These are phyloP conservation scores for Myotis lucifugus DNA, from an alignment of 2,113 vertebrate species.

Conservation along the genomic window DNA sequence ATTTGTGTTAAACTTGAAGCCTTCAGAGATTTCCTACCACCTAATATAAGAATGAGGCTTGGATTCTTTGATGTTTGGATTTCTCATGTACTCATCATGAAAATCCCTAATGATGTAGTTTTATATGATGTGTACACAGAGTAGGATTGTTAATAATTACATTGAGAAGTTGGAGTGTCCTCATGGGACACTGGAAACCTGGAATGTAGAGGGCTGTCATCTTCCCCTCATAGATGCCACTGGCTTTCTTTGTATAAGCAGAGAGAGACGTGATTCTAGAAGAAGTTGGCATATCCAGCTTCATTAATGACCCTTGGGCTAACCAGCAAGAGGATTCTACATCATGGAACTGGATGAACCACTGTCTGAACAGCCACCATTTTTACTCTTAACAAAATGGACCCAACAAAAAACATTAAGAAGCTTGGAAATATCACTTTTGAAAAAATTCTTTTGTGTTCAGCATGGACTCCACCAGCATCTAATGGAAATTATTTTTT, in stretches of 20 bases:
- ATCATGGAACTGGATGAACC: slow-evolving; percentile 48
- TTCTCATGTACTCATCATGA: slow-evolving; percentile 41
- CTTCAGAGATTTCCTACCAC: slow-evolving; percentile 49
- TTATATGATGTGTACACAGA: slow-evolving; percentile 63
- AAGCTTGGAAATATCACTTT: slow-evolving; percentile 68
- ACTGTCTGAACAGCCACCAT: slow-evolving; percentile 52
- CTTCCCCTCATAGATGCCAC: neutral
- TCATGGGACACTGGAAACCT: slow-evolving; percentile 7
- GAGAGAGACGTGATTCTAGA: slow-evolving; percentile 16
- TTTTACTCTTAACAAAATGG: slow-evolving; percentile 52
- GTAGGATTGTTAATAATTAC: slow-evolving; percentile 42
- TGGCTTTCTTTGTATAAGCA: slow-evolving; percentile 42
- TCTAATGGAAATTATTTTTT: slow-evolving; percentile 74
- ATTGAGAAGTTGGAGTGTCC: neutral
- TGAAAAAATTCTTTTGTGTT: slow-evolving; percentile 74
- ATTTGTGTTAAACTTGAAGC: slow-evolving; percentile 50
- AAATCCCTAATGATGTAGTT: slow-evolving; percentile 61
- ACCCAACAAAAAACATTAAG: slow-evolving; percentile 58
- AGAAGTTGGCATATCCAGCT: slow-evolving; percentile 37
- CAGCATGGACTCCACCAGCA: slow-evolving; percentile 65
- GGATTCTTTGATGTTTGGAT: slow-evolving; percentile 42
- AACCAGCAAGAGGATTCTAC: slow-evolving; percentile 56
- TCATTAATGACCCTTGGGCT: slow-evolving; percentile 34
- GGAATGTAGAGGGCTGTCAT: slow-evolving; percentile 12
- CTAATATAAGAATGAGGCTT: slow-evolving; percentile 37